Evolutionary conservation across 2,797 vertebrate species (phyloP).

Genomic region (Sebastiscus albofasciatus): DNA sequence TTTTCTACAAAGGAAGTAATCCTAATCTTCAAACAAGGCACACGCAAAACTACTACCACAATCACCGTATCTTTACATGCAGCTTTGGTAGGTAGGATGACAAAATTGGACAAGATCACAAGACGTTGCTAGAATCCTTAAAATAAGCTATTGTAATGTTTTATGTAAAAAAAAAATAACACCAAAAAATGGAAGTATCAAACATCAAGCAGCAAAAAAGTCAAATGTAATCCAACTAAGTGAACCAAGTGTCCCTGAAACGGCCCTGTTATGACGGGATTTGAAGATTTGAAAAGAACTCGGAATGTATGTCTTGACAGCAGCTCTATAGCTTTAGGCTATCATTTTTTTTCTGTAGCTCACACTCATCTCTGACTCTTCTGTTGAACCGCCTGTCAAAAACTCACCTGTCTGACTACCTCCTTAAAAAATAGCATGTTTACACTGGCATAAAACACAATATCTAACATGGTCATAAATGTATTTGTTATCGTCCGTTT

Average conservation of each 20-base stretch:
- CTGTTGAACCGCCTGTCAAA: constrained; percentile 5
- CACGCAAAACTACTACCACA: not conserved
- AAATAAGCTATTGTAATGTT: not conserved
- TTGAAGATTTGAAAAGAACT: not conserved
- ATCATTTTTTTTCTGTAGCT: not conserved
- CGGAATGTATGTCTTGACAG: constrained; percentile 12
- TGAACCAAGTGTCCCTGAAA: not conserved
- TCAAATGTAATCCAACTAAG: not conserved
- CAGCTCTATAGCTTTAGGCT: constrained; percentile 21
- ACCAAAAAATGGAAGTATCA: not conserved
- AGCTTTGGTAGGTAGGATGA: not conserved
- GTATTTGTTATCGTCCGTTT: not conserved
- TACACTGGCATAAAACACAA: not conserved
- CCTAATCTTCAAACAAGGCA: too few species aligned
- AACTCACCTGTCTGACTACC: not conserved
- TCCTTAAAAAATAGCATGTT: not conserved
- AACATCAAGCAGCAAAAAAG: not conserved
- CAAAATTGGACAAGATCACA: not conserved
- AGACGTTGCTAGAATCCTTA: not conserved
- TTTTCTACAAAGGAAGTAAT: too few species aligned
- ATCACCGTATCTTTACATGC: not conserved
- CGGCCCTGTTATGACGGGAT: not conserved
- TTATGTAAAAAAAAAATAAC: not conserved
- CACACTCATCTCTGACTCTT: not conserved
- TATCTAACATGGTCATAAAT: not conserved